Conservation (phyloP, 35 echinoderm and acorn worm species). For the Lytechinus variegatus region DNA sequence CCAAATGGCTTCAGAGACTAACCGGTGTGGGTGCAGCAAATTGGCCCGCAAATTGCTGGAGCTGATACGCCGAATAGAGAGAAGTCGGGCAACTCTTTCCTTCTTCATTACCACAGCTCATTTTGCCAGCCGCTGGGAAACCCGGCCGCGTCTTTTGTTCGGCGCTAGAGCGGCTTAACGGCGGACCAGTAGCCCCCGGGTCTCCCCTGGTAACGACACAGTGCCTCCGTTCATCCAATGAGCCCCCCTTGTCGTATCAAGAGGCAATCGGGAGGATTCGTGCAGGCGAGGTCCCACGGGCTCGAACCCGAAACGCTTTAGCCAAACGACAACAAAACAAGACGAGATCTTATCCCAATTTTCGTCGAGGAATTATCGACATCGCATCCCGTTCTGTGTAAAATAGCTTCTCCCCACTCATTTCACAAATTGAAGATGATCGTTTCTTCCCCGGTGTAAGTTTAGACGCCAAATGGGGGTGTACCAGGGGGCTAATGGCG, state of each 20-base stretch:
- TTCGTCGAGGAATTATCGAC: constrained; percentile 31
- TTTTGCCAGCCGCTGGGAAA: constrained; percentile 47
- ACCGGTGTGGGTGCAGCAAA: constrained; percentile 48
- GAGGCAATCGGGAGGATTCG: constrained; percentile 34
- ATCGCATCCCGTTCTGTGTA: constrained; percentile 24
- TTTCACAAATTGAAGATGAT: constrained; percentile 53
- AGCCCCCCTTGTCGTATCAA: constrained; percentile 48
- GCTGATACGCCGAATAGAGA: constrained; percentile 8
- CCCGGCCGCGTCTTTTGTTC: constrained; percentile 54
- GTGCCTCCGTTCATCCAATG: constrained; percentile 9
- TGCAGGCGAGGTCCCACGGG: constrained; percentile 35
- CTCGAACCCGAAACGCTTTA: constrained; percentile 33
- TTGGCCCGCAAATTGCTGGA: constrained; percentile 53
- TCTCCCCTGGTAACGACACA: constrained; percentile 1
- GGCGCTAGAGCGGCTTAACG: constrained; percentile 30
- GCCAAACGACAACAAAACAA: constrained; percentile 35
- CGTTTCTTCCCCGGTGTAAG: constrained; percentile 45
- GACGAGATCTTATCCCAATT: constrained; percentile 45
- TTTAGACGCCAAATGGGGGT: constrained; percentile 56
- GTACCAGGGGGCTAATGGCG: constrained; percentile 54
- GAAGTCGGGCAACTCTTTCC: constrained; percentile 1
- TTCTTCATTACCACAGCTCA: constrained; percentile 52
- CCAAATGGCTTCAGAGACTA: constrained; percentile 53
- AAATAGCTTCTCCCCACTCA: constrained; percentile 48
- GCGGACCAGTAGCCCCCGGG: constrained; percentile 47